A percentile compares a stretch with the other conserved stretches of the same genome.
Evolutionary conservation across 2,113 vertebrate genomes (phyloP).

Genomic region (Psephotus haematonotus): DNA sequence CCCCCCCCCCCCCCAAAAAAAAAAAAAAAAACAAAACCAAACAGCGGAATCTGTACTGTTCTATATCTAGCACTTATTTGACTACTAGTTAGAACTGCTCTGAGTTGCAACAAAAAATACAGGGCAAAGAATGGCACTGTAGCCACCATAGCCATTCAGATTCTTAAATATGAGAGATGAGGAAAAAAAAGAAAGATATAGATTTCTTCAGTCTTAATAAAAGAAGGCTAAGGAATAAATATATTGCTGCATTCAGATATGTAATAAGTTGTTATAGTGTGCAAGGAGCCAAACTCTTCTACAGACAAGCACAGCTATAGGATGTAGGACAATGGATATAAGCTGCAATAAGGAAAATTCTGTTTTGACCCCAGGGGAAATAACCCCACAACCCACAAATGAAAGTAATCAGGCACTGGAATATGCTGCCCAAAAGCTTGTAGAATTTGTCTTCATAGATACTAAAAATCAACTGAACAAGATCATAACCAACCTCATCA

Average conservation of each 20-base stretch:
- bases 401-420: not conserved
- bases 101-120: not conserved
- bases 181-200: not conserved
- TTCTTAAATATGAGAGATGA: not conserved
- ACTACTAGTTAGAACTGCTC: not conserved
- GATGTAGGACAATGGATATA: not conserved
- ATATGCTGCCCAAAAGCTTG: not conserved
- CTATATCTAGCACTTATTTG: not conserved
- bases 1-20: no score
- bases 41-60: not conserved
- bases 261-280: not conserved
- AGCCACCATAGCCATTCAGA: not conserved
- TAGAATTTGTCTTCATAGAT: not conserved
- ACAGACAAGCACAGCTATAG: not conserved
- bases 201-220: not conserved
- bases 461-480: not conserved
- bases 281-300: not conserved
- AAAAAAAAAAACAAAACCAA: fast-evolving
- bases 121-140: not conserved
- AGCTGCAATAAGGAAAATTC: not conserved
- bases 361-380: not conserved
- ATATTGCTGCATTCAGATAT: not conserved
- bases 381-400: fast-evolving
- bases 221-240: not conserved
- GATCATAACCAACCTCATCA: not conserved